Evolutionary conservation across 1,140 invertebrate genomes (phyloP).

Genomic region (Polyergus mexicanus): DNA sequence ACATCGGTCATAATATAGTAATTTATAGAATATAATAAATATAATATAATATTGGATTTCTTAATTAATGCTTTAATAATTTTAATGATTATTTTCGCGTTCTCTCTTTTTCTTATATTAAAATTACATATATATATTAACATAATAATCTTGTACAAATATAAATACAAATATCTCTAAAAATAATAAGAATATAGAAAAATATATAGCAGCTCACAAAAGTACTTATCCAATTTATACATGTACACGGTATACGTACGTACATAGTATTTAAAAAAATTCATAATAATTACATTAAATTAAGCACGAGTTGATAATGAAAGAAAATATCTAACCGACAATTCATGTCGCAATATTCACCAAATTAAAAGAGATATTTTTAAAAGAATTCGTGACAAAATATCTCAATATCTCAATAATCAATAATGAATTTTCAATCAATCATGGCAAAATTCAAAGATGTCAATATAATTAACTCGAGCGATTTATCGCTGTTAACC

Average conservation of each 20-base stretch:
- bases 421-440: not conserved
- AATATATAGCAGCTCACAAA: not conserved
- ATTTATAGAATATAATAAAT: not conserved
- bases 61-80: not conserved
- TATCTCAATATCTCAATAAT: not conserved
- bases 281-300: slow-evolving; percentile 50
- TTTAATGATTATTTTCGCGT: too few species aligned
- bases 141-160: not conserved
- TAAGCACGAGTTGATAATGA: slow-evolving; percentile 21
- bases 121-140: not conserved
- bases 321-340: not conserved
- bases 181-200: slow-evolving; percentile 25
- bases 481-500: slow-evolving; percentile 24
- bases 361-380: not conserved
- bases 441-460: not conserved
- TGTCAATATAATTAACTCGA: slow-evolving; percentile 16
- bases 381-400: too few species aligned
- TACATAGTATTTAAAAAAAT: slow-evolving; percentile 5
- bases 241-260: too few species aligned
- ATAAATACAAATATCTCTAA: not conserved
- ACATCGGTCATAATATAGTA: not conserved
- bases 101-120: too few species aligned
- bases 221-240: slow-evolving; percentile 14
- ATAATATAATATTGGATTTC: slow-evolving; percentile 8
- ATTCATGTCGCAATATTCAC: slow-evolving; percentile 1